Base-by-base conservation (phyloP, 2,888 invertebrate species). In the Diaphora mendica region DNA sequence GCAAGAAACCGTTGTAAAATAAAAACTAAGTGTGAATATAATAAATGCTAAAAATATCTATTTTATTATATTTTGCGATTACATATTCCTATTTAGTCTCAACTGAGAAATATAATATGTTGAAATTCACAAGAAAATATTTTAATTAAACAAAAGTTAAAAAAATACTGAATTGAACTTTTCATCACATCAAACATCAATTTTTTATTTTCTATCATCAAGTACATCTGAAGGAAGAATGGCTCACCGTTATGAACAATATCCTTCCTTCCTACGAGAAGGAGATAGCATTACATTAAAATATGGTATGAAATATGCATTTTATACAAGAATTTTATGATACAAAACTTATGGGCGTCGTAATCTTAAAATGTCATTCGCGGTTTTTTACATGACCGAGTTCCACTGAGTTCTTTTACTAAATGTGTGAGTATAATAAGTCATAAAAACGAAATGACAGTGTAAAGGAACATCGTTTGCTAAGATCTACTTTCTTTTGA, bases 361-460 rank as follows among this genome's bases (percentile, higher is more conserved):
- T 71, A 70, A 70, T 68, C 67, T 64, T 23, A 68, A 71, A 74
- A 70, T 68, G 62, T 51, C 59, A 74, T 81, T 80, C 71, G n/a
- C 68, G 42, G 67, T 71, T 83, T 78, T 81, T 79, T 79, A 83
- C 77, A 78, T 55, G 83, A 70, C 64, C 33, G 70, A 44, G 39
- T 66, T 30, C 64, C 51, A 70, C 64, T 35, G 70, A 44, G 39
- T 66, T 30, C 64, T 64, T 69, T 78, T 80, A 82, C 23, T 75
- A 73, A 30, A 30, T 81, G 66, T 71, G 80, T 78, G 48, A 74
- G 73, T 42, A 71, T 74, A 80, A 81, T 70, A 73, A 62, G 71
- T 75, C 81, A 70, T 83, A 83, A 83, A 78, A 55, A 64, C 11
- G 44, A 68, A 76, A 81, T 67, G 67, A 39, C 66, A 72, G 23